These are phyloP conservation scores for Pipra filicauda DNA, from an alignment of 2,113 vertebrate species.

Conservation along the genomic window DNA sequence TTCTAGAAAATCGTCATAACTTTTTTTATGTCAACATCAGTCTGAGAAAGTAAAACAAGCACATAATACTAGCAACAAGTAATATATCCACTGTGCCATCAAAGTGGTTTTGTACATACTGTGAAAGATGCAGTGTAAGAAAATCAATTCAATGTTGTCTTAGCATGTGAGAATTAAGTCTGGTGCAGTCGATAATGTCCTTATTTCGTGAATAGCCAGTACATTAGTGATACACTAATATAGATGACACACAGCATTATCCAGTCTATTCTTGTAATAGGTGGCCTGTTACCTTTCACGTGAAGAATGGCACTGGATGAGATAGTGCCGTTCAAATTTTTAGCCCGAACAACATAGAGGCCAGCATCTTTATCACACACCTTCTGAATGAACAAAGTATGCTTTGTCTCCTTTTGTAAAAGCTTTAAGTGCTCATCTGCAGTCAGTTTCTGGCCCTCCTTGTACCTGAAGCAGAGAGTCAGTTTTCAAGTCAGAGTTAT, in stretches of 20 bases:
- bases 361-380: constrained; percentile 76
- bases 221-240: constrained; percentile 81
- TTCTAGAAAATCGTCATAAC: background rate
- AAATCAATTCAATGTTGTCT: background rate
- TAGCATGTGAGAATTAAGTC: constrained; percentile 1
- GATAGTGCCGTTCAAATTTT: constrained; percentile 71
- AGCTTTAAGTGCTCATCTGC: constrained; percentile 80
- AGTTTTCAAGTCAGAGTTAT: constrained; percentile 76
- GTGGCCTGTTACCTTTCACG: constrained; percentile 78
- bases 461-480: constrained; percentile 88
- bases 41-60: background rate
- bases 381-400: constrained; percentile 81
- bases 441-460: constrained; percentile 82
- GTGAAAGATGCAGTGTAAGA: constrained; percentile 7
- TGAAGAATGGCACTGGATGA: constrained; percentile 78
- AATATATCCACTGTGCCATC: background rate
- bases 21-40: background rate
- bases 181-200: background rate
- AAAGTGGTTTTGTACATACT: background rate
- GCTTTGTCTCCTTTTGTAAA: constrained; percentile 82
- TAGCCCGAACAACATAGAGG: constrained; percentile 77
- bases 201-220: constrained; percentile 71
- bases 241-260: constrained; percentile 80
- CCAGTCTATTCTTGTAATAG: constrained; percentile 80
- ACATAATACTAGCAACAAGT: background rate